Percentiles rank a stretch among this genome's conserved stretches.
phyloP scores from a whole-genome alignment of 2,888 invertebrate species.

The Patella pellucida region DNA sequence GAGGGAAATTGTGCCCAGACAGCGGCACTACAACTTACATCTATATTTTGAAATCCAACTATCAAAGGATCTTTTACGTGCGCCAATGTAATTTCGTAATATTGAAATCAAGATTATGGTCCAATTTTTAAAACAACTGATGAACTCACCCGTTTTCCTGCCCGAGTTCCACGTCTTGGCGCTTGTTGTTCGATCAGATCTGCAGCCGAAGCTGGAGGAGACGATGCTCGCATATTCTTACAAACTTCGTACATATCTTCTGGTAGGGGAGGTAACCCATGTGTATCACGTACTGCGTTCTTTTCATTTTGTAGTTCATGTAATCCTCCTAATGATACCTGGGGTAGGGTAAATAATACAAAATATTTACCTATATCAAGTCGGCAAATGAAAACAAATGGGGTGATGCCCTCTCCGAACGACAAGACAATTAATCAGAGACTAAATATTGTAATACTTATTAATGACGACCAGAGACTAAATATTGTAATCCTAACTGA shows the following conservation, averaged over 20 bases:
- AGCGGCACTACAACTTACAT: no score
- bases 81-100: no score
- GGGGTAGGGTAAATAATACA: slow-evolving; percentile 12
- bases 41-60: no score
- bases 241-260: slow-evolving; percentile 97
- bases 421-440: no score
- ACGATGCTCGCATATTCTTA: slow-evolving; percentile 92
- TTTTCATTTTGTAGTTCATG: slow-evolving; percentile 85
- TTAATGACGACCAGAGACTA: no score
- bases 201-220: slow-evolving; percentile 92
- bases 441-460: no score
- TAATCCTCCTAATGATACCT: slow-evolving; percentile 88
- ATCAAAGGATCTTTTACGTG: no score
- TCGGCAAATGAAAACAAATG: neutral
- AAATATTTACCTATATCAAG: neutral
- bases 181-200: slow-evolving; percentile 75
- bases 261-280: slow-evolving; percentile 82
- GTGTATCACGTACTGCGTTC: slow-evolving; percentile 74
- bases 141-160: slow-evolving; percentile 59
- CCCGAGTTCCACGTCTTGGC: slow-evolving; percentile 54
- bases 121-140: slow-evolving; percentile 42
- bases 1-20: no score
- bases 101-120: neutral
- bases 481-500: no score
- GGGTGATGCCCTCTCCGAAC: no score